phyloP scores from a whole-genome alignment of 2,888 invertebrate species.

The Chloroclysta siterata region DNA sequence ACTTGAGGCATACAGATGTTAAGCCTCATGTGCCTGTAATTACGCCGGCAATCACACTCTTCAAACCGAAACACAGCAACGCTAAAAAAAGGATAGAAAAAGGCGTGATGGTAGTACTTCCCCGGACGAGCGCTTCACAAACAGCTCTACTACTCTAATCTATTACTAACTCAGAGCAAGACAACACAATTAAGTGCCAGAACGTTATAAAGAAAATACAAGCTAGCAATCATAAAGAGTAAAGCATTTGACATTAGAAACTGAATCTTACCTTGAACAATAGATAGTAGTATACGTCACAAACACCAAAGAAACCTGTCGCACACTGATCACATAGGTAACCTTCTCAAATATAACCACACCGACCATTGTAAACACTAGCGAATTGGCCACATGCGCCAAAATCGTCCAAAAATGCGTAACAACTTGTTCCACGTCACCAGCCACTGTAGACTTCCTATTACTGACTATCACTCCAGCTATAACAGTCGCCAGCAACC shows the following conservation, averaged over 20 bases:
- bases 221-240: too few relatives aligned
- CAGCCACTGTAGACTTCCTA: constrained; percentile 67
- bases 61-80: too few relatives aligned
- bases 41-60: too few relatives aligned
- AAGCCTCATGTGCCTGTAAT: too few relatives aligned
- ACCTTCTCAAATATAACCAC: constrained; percentile 84
- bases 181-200: too few relatives aligned
- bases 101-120: too few relatives aligned
- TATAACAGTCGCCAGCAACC: constrained; percentile 68
- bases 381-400: constrained; percentile 76
- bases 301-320: constrained; percentile 69
- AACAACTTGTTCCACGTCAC: constrained; percentile 70
- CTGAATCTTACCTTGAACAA: constrained; percentile 62
- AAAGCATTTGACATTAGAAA: neutral
- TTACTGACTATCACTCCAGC: constrained; percentile 70
- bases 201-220: too few relatives aligned
- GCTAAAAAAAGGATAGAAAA: too few relatives aligned
- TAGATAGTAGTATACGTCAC: constrained; percentile 79
- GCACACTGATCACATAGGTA: constrained; percentile 68
- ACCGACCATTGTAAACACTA: constrained; percentile 86
- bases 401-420: constrained; percentile 69
- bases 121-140: too few relatives aligned
- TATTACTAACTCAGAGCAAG: too few relatives aligned
- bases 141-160: too few relatives aligned
- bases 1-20: too few relatives aligned